A percentile compares a stretch with the other conserved stretches of the same genome.
Evolutionary conservation across 2,888 invertebrate genomes (phyloP).

Genomic region (Muschampia staudingeri): DNA sequence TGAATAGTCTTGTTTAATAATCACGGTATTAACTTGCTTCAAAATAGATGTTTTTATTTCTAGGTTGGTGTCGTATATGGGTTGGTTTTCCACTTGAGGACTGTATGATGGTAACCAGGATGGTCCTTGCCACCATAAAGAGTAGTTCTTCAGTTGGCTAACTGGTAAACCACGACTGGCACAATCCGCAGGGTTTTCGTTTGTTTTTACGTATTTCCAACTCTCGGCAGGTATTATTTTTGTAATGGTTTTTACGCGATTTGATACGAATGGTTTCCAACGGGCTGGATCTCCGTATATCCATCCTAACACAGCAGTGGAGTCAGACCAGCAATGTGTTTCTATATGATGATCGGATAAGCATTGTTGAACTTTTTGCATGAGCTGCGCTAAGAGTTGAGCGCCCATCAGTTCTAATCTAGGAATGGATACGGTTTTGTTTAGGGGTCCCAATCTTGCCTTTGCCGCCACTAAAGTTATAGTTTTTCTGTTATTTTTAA

Average conservation of each 20-base stretch:
- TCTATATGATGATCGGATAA: slow-evolving; percentile 29
- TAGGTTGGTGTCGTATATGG: not conserved
- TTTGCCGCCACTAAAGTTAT: slow-evolving; percentile 47
- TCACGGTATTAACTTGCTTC: not conserved
- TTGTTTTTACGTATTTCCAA: slow-evolving; percentile 54
- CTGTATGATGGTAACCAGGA: not conserved
- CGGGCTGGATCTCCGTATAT: slow-evolving; percentile 51
- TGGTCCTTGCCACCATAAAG: slow-evolving; percentile 23
- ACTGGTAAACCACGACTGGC: slow-evolving; percentile 53
- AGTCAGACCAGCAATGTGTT: slow-evolving; percentile 54
- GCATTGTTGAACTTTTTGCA: slow-evolving; percentile 41
- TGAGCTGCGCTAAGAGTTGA: slow-evolving; percentile 8
- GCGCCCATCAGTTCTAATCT: slow-evolving; percentile 37
- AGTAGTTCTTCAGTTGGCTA: slow-evolving; percentile 37
- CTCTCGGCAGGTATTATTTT: slow-evolving; percentile 34
- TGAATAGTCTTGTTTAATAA: not conserved
- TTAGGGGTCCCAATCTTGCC: slow-evolving; percentile 39
- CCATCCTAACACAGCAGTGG: slow-evolving; percentile 56
- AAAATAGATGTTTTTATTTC: not conserved
- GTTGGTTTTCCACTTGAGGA: not conserved
- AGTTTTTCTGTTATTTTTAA: slow-evolving; percentile 19
- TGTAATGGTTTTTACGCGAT: slow-evolving; percentile 50
- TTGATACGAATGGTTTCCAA: slow-evolving; percentile 62
- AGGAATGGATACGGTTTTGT: slow-evolving; percentile 45
- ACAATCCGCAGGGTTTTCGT: slow-evolving; percentile 61